Evolutionary conservation across 30 jellyfish, hydroid and myxozoan species (phyloP).

Genomic region (Hydra vulgaris): DNA sequence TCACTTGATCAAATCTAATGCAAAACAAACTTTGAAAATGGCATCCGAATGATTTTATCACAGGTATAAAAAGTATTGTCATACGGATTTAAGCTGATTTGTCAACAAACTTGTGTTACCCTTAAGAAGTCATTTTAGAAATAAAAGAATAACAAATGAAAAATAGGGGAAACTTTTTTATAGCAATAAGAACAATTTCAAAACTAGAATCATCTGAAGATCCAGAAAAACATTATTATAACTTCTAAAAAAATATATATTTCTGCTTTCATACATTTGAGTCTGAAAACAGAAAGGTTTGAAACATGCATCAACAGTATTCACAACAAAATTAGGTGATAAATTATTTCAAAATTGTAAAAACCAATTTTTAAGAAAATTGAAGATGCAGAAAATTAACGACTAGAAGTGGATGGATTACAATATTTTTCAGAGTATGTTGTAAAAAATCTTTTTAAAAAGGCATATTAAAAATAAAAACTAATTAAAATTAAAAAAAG

Average conservation of each 20-base stretch:
- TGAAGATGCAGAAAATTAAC: not conserved
- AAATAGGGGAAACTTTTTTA: not conserved
- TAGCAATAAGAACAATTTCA: not conserved
- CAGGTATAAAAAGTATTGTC: no score
- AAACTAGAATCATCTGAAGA: not conserved
- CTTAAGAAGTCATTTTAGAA: not conserved
- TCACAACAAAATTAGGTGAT: not conserved
- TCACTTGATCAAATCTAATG: no score
- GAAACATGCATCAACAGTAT: not conserved
- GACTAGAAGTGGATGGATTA: not conserved
- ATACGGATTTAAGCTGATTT: conserved; percentile 1
- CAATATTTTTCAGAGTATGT: not conserved
- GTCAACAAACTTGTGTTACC: conserved; percentile 1
- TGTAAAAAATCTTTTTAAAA: not conserved
- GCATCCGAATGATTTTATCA: no score
- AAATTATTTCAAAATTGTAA: not conserved
- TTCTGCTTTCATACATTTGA: not conserved
- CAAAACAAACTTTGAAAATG: no score
- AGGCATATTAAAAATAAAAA: no score
- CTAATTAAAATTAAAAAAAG: not conserved
- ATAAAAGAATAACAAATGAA: not conserved
- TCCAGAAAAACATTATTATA: no score
- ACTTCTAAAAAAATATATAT: not conserved
- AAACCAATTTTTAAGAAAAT: not conserved
- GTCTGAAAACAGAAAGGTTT: no score